Evolutionary conservation across 92 coral and sea anemone species (phyloP), one percentile per base, ranked within the genome.

Genomic region (Paragorgia papillata): DNA sequence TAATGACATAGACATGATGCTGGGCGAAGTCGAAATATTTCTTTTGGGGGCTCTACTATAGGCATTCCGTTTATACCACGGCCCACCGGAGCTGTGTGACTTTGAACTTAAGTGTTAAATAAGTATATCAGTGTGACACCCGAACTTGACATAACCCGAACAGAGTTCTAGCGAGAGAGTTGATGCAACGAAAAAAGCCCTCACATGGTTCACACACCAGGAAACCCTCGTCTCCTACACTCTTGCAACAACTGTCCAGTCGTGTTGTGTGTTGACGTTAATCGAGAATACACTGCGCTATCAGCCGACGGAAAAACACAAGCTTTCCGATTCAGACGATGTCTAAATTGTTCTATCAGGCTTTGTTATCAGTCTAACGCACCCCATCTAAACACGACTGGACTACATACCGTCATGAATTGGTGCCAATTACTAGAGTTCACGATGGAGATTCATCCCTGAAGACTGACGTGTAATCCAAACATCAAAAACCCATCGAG

Each of bases 401-500:
- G 15, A 46, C 14, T 46, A 7, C 15, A 37, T 37, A 12, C n/a
- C 9, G 53, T 46, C 53, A 46, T 5, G 17, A 9, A 15, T 46
- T 46, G 12, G 15, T 46, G n/a, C 53, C 53, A 46, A 46, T 46
- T 46, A 46, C 7, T 15, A 2, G n/a, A 15, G 15, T n/a, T 46
- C 15, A 7, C n/a, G 2, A 7, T 2, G 53, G 15, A 46, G 7
- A 46, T 46, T 46, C 53, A 2, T 46, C 53, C 53, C n/a, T 46
- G 53, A 46, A 46, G 14, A 46, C n/a, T 15, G 10, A 46, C 2
- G 2, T 46, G n/a, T n/a, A 46, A 46, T 15, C 53, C 53, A 46
- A 46, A 46, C 53, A 46, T 46, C 53, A 46, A 46, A 46, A 46
- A 46, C 53, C 53, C 53, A 46, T 46, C n/a, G 53, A 6, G 53